Conservation (phyloP, 2,797 vertebrate genomes). For the Glyptemys insculpta region DNA sequence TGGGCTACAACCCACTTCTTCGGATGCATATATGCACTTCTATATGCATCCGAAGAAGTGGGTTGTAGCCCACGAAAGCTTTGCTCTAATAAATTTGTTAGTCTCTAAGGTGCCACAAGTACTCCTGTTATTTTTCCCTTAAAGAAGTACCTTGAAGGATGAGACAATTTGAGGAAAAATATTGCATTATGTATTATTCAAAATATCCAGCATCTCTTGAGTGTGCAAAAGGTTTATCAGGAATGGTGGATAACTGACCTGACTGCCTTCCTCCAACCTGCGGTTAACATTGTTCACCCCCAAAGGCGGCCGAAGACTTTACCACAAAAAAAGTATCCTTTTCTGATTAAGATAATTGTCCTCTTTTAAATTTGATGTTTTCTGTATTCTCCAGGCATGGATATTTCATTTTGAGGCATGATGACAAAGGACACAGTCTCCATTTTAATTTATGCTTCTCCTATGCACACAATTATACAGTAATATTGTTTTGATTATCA, state of each 20-base stretch:
- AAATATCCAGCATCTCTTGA: background rate
- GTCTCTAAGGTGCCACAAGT: too few relatives aligned
- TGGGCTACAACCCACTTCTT: too few relatives aligned
- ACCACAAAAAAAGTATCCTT: background rate
- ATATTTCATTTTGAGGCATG: conserved; percentile 38
- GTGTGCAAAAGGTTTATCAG: conserved; percentile 26
- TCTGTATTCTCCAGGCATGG: background rate
- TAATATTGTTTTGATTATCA: background rate
- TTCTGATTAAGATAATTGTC: background rate
- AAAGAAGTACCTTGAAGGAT: background rate
- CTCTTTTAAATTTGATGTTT: background rate
- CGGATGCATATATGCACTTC: too few relatives aligned
- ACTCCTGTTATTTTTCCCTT: too few relatives aligned
- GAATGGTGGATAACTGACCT: conserved; percentile 11
- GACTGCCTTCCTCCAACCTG: background rate
- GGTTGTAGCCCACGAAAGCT: too few relatives aligned
- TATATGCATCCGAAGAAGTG: too few relatives aligned
- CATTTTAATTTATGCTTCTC: background rate
- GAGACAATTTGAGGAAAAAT: background rate
- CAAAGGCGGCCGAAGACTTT: conserved; percentile 13
- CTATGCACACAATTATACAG: background rate
- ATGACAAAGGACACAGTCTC: background rate
- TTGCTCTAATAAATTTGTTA: too few relatives aligned
- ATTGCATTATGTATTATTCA: background rate
- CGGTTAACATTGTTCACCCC: background rate